Conservation (phyloP, 2,113 vertebrate species). For the Mesocricetus auratus region DNA sequence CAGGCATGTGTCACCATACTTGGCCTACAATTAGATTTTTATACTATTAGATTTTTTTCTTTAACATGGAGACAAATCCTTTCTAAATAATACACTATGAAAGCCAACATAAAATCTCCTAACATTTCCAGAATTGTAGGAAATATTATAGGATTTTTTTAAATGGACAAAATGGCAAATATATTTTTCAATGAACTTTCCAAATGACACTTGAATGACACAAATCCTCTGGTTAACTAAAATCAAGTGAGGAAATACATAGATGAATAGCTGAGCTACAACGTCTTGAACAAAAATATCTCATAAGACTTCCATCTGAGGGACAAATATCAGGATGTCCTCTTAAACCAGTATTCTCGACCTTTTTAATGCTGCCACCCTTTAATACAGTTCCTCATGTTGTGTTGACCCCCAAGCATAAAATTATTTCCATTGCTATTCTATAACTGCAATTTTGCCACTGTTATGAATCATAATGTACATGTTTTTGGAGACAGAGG, state of each 20-base stretch:
- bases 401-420: neutral
- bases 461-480: neutral
- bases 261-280: neutral
- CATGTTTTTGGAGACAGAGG: neutral
- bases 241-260: neutral
- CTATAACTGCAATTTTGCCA: neutral
- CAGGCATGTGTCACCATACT: no score
- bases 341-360: neutral
- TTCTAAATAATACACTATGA: neutral
- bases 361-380: neutral
- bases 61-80: conserved; percentile 11
- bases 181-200: conserved; percentile 38
- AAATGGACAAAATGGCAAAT: neutral
- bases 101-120: conserved; percentile 7
- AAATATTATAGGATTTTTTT: neutral
- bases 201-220: neutral
- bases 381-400: neutral
- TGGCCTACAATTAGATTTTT: neutral
- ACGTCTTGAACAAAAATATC: neutral
- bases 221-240: neutral
- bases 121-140: neutral
- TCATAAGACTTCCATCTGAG: neutral
- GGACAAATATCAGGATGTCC: neutral
- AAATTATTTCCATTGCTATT: neutral
- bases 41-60: neutral